Percentiles rank a stretch among this genome's conserved stretches.
These are phyloP conservation scores for Scaptomyza pallida DNA, from an alignment of 1,140 invertebrate species.

Conservation along the genomic window DNA sequence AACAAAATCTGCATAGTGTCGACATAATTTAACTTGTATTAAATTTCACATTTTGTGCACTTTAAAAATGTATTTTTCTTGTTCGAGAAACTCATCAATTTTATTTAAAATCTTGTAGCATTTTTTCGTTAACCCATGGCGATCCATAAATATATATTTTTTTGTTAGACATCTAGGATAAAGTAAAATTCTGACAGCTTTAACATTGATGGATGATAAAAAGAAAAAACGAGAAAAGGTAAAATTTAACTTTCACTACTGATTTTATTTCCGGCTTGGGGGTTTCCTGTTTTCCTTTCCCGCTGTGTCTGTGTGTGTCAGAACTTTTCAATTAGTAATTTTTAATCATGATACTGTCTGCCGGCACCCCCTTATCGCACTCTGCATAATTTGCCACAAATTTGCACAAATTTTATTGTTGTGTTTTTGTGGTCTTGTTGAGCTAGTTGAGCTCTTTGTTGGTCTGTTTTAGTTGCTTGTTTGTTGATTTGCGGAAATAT, in stretches of 20 bases:
- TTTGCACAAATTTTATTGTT: constrained; percentile 33
- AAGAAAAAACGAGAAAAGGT: neutral
- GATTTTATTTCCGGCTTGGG: neutral
- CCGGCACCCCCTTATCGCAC: neutral
- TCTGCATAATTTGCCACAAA: constrained; percentile 27
- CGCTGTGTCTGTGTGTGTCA: neutral
- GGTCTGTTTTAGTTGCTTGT: constrained; percentile 4
- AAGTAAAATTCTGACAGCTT: constrained; percentile 7
- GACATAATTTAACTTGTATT: constrained; percentile 40
- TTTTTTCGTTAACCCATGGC: neutral
- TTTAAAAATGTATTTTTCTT: neutral
- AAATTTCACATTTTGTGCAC: constrained; percentile 3
- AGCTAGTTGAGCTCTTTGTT: constrained; percentile 13
- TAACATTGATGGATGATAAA: constrained; percentile 33
- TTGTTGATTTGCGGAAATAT: constrained; percentile 65
- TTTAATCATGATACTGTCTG: constrained; percentile 42
- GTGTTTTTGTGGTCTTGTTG: neutral
- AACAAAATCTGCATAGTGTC: constrained; percentile 52
- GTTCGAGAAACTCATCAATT: constrained; percentile 1
- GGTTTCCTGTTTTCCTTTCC: no score
- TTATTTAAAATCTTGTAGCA: neutral
- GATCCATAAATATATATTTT: neutral
- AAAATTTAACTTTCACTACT: neutral
- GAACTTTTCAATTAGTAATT: constrained; percentile 68
- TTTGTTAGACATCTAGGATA: neutral